Conservation (phyloP, 2,888 invertebrate genomes). For the Amphimallon solstitiale region DNA sequence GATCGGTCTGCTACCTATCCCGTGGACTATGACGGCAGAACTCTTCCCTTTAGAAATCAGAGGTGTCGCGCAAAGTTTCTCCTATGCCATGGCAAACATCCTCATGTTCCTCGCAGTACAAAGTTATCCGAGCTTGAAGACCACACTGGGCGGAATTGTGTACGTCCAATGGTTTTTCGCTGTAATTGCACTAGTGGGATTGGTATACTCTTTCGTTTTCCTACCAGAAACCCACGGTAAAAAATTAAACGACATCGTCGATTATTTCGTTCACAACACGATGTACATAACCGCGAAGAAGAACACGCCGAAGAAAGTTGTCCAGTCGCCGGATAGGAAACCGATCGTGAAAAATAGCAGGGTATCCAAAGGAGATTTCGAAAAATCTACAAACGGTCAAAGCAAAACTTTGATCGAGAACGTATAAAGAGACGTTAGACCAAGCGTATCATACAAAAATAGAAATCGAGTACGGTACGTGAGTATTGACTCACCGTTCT, state of each 20-base stretch:
- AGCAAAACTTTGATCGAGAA: slow-evolving; percentile 46
- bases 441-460: no score
- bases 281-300: slow-evolving; percentile 47
- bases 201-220: slow-evolving; percentile 61
- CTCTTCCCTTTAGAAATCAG: slow-evolving; percentile 70
- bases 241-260: slow-evolving; percentile 63
- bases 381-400: slow-evolving; percentile 43
- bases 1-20: slow-evolving; percentile 70
- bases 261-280: slow-evolving; percentile 63
- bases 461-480: no score
- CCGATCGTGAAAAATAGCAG: slow-evolving; percentile 47
- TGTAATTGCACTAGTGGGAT: slow-evolving; percentile 61
- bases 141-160: slow-evolving; percentile 62
- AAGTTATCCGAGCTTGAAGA: slow-evolving; percentile 59
- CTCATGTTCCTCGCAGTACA: slow-evolving; percentile 70
- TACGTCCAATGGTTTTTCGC: slow-evolving; percentile 69
- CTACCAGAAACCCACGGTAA: slow-evolving; percentile 65
- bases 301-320: slow-evolving; percentile 29
- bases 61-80: slow-evolving; percentile 69
- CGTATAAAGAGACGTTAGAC: not conserved
- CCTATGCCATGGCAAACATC: slow-evolving; percentile 68
- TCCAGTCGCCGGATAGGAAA: slow-evolving; percentile 38
- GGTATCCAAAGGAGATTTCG: slow-evolving; percentile 40
- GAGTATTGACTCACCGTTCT: no score
- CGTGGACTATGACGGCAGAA: slow-evolving; percentile 75